phyloP scores from a whole-genome alignment of 1,140 invertebrate species.

The Campoletis sonorensis region DNA sequence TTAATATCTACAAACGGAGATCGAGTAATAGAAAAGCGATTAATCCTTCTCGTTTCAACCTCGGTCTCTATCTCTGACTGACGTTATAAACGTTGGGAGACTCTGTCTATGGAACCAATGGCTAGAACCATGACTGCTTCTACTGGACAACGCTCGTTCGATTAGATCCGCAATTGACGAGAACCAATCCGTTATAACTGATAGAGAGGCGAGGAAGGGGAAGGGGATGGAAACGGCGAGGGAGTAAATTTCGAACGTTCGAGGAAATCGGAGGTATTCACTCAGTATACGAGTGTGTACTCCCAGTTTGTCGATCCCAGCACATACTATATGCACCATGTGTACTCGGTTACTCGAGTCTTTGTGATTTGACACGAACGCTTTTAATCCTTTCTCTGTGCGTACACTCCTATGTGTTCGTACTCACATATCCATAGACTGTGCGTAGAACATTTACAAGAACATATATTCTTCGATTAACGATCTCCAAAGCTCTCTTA shows the following conservation, averaged over 20 bases:
- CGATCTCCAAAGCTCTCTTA: too few relatives aligned
- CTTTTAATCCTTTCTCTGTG: neutral
- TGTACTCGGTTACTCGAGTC: constrained; percentile 16
- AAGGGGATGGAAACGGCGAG: neutral
- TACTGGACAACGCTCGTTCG: constrained; percentile 40
- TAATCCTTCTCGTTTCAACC: constrained; percentile 14
- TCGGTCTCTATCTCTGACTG: neutral
- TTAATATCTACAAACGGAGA: constrained; percentile 1
- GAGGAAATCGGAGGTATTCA: constrained; percentile 11
- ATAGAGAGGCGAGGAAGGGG: neutral
- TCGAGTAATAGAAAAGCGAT: neutral
- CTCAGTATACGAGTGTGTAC: neutral
- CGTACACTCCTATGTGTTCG: neutral
- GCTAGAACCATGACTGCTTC: constrained; percentile 1
- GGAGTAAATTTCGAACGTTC: constrained; percentile 25
- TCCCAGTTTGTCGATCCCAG: neutral
- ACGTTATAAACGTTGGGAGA: neutral
- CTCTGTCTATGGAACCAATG: neutral
- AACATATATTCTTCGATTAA: too few relatives aligned
- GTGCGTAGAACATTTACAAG: too few relatives aligned
- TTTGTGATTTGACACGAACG: constrained; percentile 24
- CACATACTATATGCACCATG: neutral
- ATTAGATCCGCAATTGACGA: constrained; percentile 54
- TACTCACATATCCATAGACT: too few relatives aligned
- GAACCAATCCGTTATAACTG: constrained; percentile 44